phyloP scores from a whole-genome alignment of 2,113 vertebrate species.

The Epinephelus moara region DNA sequence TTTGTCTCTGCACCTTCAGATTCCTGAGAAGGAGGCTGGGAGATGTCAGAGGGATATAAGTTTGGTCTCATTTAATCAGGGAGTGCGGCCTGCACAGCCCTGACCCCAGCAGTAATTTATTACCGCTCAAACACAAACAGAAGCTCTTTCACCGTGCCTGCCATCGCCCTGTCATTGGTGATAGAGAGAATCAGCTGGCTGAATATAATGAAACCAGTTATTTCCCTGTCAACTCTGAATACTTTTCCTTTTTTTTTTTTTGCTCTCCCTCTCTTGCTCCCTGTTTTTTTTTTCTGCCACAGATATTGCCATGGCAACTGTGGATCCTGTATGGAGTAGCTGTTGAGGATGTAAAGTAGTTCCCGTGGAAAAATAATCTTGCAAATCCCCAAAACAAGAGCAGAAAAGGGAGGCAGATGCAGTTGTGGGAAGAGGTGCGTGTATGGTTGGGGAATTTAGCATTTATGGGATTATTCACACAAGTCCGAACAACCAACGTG shows the following conservation, averaged over 20 bases:
- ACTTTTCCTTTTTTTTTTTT: constrained; percentile 44
- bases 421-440: constrained; percentile 64
- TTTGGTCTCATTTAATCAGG: constrained; percentile 79
- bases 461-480: constrained; percentile 70
- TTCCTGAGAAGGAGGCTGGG: constrained; percentile 61
- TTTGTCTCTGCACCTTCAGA: constrained; percentile 74
- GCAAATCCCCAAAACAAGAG: constrained; percentile 81
- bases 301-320: constrained; percentile 84
- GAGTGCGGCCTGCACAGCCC: constrained; percentile 55
- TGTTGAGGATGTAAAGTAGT: constrained; percentile 75
- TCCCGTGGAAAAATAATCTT: constrained; percentile 77
- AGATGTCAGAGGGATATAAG: constrained; percentile 72
- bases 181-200: constrained; percentile 76
- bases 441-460: constrained; percentile 61
- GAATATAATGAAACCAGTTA: constrained; percentile 82
- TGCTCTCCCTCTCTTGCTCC: not conserved
- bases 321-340: constrained; percentile 72
- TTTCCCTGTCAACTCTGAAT: constrained; percentile 78
- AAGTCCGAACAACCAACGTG: not conserved
- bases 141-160: constrained; percentile 51
- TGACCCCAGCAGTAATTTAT: constrained; percentile 77
- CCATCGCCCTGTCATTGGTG: constrained; percentile 62
- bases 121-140: constrained; percentile 70
- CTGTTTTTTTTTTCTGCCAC: constrained; percentile 34
- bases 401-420: constrained; percentile 60